phyloP scores from a whole-genome alignment of 2,888 invertebrate species.

The Drosophila tripunctata region DNA sequence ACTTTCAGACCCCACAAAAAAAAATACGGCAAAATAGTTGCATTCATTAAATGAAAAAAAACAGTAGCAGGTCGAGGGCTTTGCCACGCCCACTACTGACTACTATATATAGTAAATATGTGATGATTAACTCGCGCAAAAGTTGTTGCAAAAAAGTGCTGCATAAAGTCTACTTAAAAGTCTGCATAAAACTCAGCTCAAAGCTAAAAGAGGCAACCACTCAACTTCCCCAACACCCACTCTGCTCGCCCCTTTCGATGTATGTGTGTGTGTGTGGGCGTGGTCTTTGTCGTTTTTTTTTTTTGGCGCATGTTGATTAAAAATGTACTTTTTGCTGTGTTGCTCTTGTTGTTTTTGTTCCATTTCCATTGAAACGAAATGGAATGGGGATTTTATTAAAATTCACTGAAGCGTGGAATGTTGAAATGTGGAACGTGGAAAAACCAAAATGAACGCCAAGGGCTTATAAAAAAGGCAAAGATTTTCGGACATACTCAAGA shows the following conservation, averaged over 20 bases:
- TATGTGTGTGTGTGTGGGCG: slow-evolving; percentile 23
- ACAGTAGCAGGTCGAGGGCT: not conserved
- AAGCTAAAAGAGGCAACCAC: slow-evolving; percentile 10
- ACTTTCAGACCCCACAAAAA: slow-evolving; percentile 24
- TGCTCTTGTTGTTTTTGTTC: not conserved
- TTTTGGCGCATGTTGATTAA: slow-evolving; percentile 49
- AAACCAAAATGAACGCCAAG: slow-evolving; percentile 10
- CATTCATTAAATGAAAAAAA: slow-evolving; percentile 55
- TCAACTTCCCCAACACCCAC: not conserved
- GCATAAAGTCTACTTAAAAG: slow-evolving; percentile 40
- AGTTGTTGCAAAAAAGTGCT: slow-evolving; percentile 28
- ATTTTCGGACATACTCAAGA: slow-evolving; percentile 24
- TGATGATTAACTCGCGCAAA: slow-evolving; percentile 45
- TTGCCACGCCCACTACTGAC: slow-evolving; percentile 4
- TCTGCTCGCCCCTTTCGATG: not conserved
- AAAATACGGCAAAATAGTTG: slow-evolving; percentile 36
- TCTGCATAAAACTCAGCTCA: slow-evolving; percentile 16
- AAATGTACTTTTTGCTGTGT: slow-evolving; percentile 32
- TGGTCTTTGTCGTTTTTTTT: slow-evolving; percentile 15
- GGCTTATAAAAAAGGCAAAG: slow-evolving; percentile 10
- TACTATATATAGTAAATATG: slow-evolving; percentile 12
- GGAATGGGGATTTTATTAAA: slow-evolving; percentile 58
- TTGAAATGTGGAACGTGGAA: not conserved
- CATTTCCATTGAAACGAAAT: slow-evolving; percentile 37
- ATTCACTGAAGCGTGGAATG: slow-evolving; percentile 36